Evolutionary conservation across 30 jellyfish, hydroid and myxozoan genomes (phyloP).

Genomic region (Rhopilema esculentum): DNA sequence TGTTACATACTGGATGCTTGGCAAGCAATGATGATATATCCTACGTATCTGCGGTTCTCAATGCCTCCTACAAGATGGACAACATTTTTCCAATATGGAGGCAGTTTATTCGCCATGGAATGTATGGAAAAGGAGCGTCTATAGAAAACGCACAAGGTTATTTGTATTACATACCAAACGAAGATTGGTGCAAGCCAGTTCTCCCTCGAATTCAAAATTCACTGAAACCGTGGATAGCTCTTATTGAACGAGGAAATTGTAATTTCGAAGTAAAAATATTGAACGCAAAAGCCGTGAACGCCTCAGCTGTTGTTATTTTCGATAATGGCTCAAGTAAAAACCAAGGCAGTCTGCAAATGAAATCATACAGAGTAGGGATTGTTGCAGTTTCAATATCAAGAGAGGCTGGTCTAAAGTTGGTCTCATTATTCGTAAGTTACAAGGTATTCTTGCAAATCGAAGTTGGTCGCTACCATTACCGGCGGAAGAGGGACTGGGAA

Average conservation of each 20-base stretch:
- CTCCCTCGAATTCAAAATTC: background rate
- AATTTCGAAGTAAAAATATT: constrained; percentile 57
- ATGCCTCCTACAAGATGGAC: constrained; percentile 61
- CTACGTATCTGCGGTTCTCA: constrained; percentile 46
- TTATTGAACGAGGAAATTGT: constrained; percentile 85
- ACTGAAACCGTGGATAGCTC: constrained; percentile 84
- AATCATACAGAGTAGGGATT: constrained; percentile 48
- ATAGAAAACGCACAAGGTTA: constrained; percentile 47
- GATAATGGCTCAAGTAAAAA: constrained; percentile 35
- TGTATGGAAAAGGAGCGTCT: constrained; percentile 67
- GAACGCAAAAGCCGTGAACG: constrained; percentile 78
- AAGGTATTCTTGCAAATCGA: constrained; percentile 29
- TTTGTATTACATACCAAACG: constrained; percentile 16
- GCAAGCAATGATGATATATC: background rate
- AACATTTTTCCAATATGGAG: constrained; percentile 25
- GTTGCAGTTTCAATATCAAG: constrained; percentile 74
- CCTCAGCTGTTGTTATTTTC: constrained; percentile 88
- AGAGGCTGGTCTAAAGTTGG: constrained; percentile 45
- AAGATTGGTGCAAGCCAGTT: constrained; percentile 69
- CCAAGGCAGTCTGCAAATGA: constrained; percentile 10
- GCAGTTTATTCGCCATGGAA: constrained; percentile 53
- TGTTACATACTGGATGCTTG: background rate
- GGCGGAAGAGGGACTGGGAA: constrained; percentile 65
- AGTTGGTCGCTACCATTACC: constrained; percentile 68
- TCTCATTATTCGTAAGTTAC: background rate